Evolutionary conservation across 2,113 vertebrate genomes (phyloP).

Genomic region (Tonatia bakeri): DNA sequence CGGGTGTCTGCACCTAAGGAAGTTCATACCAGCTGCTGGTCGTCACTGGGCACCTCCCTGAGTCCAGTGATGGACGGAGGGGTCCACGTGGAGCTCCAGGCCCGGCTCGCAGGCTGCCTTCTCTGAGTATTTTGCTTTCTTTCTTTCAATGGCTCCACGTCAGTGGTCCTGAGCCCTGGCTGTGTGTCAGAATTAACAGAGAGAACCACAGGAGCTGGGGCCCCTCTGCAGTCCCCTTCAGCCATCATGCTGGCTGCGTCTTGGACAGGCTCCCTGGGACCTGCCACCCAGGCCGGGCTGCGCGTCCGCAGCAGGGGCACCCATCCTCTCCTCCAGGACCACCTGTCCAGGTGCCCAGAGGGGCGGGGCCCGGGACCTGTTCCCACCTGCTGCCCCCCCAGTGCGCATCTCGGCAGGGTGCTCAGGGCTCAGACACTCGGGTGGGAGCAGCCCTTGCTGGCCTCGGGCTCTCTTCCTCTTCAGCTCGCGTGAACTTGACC

Average conservation of each 20-base stretch:
- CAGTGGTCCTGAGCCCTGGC: neutral
- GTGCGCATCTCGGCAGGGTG: neutral
- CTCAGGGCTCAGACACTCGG: neutral
- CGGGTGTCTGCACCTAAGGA: neutral
- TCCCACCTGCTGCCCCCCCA: neutral
- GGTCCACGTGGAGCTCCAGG: neutral
- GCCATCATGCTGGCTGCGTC: neutral
- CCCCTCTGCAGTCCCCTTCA: neutral
- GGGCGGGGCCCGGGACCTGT: neutral
- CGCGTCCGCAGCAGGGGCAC: neutral
- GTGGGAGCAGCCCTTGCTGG: accelerated
- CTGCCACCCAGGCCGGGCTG: neutral
- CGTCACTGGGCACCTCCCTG: neutral
- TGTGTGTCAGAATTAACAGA: neutral
- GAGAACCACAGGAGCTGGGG: neutral
- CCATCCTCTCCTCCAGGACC: neutral
- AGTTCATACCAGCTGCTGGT: neutral
- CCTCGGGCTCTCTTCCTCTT: neutral
- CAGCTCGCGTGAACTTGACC: neutral
- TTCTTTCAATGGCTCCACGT: neutral
- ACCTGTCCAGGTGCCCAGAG: neutral
- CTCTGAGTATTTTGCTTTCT: neutral
- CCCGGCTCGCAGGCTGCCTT: neutral
- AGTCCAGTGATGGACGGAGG: neutral
- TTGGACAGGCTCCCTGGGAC: neutral